Evolutionary conservation across 2,888 invertebrate genomes (phyloP), one percentile per base, ranked within the genome.

Genomic region (Papilio demoleus): DNA sequence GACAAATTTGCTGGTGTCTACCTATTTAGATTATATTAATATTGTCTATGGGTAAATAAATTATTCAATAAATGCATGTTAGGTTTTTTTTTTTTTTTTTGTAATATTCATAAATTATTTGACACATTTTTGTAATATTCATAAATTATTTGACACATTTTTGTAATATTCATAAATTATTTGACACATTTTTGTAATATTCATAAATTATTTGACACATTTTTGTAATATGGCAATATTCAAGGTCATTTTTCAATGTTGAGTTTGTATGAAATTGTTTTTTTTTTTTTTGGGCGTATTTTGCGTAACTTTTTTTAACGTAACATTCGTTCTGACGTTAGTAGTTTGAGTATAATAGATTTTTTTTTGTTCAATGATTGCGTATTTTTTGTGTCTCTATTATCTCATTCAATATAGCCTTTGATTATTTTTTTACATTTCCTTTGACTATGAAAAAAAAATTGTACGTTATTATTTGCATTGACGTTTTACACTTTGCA

Each of bases 391-490:
- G 27, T 50, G 24, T 27, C 8, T n/a, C 27, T 9, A 50, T 50
- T 50, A 50, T 50, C 50, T 50, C 50, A 50, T 50, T 50, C 50
- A 50, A 50, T 47, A 22, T 19, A 50, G 50, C 14, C 50, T 50
- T 50, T 50, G 50, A 50, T 50, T 50, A 27, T 27, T 50, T 50
- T 14, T 50, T 47, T 47, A 47, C n/a, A 50, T n/a, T 50, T 50
- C 50, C n/a, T 50, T 0, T 0, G 14, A 27, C 24, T 5, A n/a
- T 50, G 4, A n/a, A 8, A 27, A 27, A 50, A 50, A 47, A 47
- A 27, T n/a, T 27, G 27, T 27, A 50, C 50, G 14, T 50, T 47
- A 50, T 50, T 50, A 50, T 50, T 50, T 50, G 27, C 27, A 27
- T 27, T 27, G 14, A 50, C 24, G 50, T 50, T 50, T 50, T 50